Conservation (phyloP, 2,797 vertebrate species). For the Anabacerthia variegaticeps region DNA sequence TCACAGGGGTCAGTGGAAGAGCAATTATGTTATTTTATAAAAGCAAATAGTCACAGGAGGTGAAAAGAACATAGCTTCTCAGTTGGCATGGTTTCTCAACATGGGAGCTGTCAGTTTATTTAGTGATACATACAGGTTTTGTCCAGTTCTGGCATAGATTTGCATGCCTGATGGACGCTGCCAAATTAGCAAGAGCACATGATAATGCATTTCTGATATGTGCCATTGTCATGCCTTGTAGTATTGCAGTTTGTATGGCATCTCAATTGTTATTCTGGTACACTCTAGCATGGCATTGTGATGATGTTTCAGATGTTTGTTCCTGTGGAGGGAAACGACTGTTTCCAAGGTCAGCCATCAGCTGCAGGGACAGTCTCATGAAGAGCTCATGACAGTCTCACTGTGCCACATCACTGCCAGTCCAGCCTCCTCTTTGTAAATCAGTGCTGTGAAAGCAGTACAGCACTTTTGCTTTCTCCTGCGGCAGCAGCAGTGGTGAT, state of each 20-base stretch:
- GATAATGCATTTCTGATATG: background rate
- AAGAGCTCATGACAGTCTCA: background rate
- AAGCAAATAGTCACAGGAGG: background rate
- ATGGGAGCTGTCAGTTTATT: background rate
- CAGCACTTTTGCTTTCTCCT: background rate
- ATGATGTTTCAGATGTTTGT: background rate
- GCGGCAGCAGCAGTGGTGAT: background rate
- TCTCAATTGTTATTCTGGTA: constrained; percentile 12
- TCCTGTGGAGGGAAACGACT: background rate
- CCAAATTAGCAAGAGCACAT: background rate
- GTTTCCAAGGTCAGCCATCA: background rate
- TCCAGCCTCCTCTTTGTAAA: background rate
- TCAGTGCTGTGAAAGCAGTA: background rate
- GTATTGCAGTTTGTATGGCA: background rate
- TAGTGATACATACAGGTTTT: background rate
- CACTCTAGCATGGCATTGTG: background rate
- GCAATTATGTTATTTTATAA: background rate
- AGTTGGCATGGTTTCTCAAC: background rate
- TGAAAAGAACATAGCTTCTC: background rate
- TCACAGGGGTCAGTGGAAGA: background rate
- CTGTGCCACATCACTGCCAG: background rate
- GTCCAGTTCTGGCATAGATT: background rate
- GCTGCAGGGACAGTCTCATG: background rate
- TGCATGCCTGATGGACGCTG: background rate
- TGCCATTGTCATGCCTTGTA: background rate